These are phyloP conservation scores for Xerus inauris DNA, from an alignment of 2,113 vertebrate genomes.

Conservation along the genomic window DNA sequence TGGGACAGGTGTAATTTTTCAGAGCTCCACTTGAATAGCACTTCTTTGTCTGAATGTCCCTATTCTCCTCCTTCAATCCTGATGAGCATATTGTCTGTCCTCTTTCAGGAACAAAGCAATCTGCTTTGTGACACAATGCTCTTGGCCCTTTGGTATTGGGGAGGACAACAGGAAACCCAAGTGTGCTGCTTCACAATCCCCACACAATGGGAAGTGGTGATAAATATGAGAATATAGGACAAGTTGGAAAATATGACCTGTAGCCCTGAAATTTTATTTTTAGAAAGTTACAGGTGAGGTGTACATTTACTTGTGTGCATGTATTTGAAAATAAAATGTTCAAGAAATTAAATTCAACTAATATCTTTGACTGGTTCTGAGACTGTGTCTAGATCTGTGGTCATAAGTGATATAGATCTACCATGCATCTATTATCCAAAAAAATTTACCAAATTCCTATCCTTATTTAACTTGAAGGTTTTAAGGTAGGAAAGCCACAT, in stretches of 20 bases:
- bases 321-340: not conserved
- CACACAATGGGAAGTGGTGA: no score
- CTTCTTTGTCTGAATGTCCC: not conserved
- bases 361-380: not conserved
- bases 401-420: not conserved
- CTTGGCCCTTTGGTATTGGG: no score
- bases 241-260: not conserved
- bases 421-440: not conserved
- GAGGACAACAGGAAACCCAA: not conserved
- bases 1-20: not conserved
- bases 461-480: not conserved
- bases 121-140: no score
- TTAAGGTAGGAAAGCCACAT: not conserved
- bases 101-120: not conserved
- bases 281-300: not conserved
- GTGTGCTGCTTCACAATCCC: not conserved
- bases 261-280: not conserved
- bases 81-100: no score
- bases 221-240: not conserved
- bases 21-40: not conserved
- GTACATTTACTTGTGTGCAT: not conserved
- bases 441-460: not conserved
- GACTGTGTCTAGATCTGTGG: not conserved
- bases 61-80: not conserved
- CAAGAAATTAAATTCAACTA: not conserved